phyloP scores from a whole-genome alignment of 2,113 vertebrate species.

The Nipponia nippon region DNA sequence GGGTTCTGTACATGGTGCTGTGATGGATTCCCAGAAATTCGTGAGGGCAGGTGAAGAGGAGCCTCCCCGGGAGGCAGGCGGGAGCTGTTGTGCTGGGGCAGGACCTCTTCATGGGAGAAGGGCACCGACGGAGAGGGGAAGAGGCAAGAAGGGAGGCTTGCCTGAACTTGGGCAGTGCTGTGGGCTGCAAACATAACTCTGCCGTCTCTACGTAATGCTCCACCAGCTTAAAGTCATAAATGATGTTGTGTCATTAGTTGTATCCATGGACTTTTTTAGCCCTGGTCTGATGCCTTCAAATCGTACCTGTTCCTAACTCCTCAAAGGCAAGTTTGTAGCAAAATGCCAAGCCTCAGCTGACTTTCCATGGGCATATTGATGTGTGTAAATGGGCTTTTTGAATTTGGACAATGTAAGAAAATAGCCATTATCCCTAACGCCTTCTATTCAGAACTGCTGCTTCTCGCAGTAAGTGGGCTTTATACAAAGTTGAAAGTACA shows the following conservation, averaged over 20 bases:
- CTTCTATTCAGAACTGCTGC: background rate
- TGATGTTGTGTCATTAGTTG: background rate
- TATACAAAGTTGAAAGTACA: background rate
- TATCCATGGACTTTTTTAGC: background rate
- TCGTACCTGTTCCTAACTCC: background rate
- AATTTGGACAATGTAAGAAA: accelerated
- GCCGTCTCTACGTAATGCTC: accelerated
- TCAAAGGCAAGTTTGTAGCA: background rate
- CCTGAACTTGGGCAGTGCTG: background rate
- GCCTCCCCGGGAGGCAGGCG: accelerated
- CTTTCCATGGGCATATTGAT: background rate
- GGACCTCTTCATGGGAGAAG: background rate
- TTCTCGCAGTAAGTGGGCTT: background rate
- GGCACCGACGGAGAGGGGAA: background rate
- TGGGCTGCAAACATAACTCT: background rate
- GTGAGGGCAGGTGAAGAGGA: background rate
- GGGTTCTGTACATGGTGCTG: accelerated
- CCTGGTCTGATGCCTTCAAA: background rate
- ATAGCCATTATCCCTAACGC: background rate
- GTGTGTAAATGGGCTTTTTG: background rate
- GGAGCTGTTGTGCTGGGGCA: background rate
- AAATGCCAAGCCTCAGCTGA: background rate
- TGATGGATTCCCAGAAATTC: background rate
- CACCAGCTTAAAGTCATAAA: background rate
- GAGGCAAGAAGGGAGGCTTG: accelerated